Evolutionary conservation across 92 coral and sea anemone genomes (phyloP).

Genomic region (Bergia puertoricense): DNA sequence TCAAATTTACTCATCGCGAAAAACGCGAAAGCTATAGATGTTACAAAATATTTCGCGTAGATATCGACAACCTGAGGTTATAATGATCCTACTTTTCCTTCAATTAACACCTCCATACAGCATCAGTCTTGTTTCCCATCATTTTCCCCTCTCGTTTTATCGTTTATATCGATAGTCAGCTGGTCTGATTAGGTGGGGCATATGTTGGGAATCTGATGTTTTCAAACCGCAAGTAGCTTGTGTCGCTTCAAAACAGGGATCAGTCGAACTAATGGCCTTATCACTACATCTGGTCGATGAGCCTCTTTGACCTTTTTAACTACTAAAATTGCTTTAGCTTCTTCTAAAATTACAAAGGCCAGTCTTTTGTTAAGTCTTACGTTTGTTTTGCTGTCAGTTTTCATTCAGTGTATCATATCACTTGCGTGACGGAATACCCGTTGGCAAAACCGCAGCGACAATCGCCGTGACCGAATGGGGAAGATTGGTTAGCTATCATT

Average conservation of each 20-base stretch:
- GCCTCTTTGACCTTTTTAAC: neutral
- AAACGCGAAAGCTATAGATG: too few relatives aligned
- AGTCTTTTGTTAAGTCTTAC: neutral
- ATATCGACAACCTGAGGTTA: too few relatives aligned
- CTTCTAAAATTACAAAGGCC: too few relatives aligned
- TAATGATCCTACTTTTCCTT: too few relatives aligned
- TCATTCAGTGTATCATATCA: neutral
- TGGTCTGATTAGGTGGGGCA: neutral
- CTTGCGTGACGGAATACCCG: neutral
- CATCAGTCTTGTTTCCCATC: neutral
- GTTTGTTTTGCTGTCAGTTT: neutral
- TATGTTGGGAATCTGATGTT: conserved; percentile 1
- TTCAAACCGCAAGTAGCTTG: neutral
- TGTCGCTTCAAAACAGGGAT: neutral
- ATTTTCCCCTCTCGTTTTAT: neutral
- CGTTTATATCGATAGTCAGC: neutral
- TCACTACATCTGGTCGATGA: neutral
- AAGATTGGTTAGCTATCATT: neutral
- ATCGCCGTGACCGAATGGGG: neutral
- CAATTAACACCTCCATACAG: too few relatives aligned
- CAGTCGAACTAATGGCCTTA: neutral
- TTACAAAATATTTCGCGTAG: too few relatives aligned
- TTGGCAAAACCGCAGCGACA: neutral
- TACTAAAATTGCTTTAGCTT: neutral
- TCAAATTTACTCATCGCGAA: too few relatives aligned